phyloP scores from a whole-genome alignment of 2,113 vertebrate species.

The Amblyornis subalaris region DNA sequence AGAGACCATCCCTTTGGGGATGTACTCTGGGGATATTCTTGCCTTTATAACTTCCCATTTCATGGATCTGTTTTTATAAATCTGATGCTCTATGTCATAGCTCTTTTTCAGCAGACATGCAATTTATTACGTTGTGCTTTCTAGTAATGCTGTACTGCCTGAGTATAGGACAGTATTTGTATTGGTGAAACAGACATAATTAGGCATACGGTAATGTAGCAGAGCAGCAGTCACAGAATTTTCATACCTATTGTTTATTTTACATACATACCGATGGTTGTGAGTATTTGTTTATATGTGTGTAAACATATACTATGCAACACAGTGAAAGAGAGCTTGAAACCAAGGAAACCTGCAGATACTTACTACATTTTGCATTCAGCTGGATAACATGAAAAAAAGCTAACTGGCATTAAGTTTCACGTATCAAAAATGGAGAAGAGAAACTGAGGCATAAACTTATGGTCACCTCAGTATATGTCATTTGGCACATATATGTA shows the following conservation, averaged over 20 bases:
- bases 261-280: background rate
- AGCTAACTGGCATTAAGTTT: background rate
- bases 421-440: background rate
- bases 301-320: rapidly evolving
- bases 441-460: background rate
- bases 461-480: background rate
- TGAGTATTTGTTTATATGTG: background rate
- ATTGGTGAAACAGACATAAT: background rate
- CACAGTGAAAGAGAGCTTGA: background rate
- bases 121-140: background rate
- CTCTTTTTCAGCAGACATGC: rapidly evolving
- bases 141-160: background rate
- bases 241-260: background rate
- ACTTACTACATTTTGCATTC: background rate
- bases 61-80: background rate
- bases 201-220: background rate
- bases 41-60: background rate
- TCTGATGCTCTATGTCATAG: rapidly evolving
- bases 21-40: background rate
- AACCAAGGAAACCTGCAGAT: background rate
- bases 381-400: background rate
- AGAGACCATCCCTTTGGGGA: rapidly evolving
- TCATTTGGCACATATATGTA: background rate
- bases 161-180: background rate
- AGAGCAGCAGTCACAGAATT: background rate